Base-by-base conservation (phyloP, 2,113 vertebrate genomes). In the Stigmatopora argus region DNA sequence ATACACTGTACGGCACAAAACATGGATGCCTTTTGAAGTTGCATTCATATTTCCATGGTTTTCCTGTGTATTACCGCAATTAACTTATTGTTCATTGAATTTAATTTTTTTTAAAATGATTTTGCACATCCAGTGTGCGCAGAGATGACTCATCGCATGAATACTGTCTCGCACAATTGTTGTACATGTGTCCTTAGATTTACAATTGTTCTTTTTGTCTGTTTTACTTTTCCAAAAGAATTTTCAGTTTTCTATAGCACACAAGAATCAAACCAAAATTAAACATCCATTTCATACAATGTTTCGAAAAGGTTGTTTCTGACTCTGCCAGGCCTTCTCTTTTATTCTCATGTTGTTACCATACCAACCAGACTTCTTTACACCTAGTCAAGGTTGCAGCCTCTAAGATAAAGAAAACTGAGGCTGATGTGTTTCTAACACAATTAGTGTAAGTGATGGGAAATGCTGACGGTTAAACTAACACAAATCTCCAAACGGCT, bases 11-110 rank as follows among this genome's bases (percentile, higher is more conserved):
- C 11, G 76, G 73, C 79, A 75, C 79, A 61, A 61, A 41, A 9
- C n/a, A 60, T 34, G 31, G 57, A 69, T 52, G 31, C 61, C 35
- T 66, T 70, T 69, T 61, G 53, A 60, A 62, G 62, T 63, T 84
- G 38, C 51, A 72, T 80, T 76, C 66, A 68, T 58, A 74, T 71
- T 49, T 73, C 53, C 48, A 53, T 52, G 46, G 51, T 66, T 61
- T 73, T 67, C n/a, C 9, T 47, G 59, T 78, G 68, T 63, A 62
- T 69, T 72, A 38, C 72, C 72, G 55, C 62, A 70, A 59, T 66
- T 85, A 77, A 81, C 72, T 86, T 78, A 80, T 82, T 80, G 5
- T 69, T 77, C 4, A n/a, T 44, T 66, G 13, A 71, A 47, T 69
- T 66, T 72, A 62, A 65, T 34, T 34, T 71, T 73, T 75, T 12